Base-by-base conservation (phyloP, 2,113 vertebrate species). In the Istiophorus platypterus region DNA sequence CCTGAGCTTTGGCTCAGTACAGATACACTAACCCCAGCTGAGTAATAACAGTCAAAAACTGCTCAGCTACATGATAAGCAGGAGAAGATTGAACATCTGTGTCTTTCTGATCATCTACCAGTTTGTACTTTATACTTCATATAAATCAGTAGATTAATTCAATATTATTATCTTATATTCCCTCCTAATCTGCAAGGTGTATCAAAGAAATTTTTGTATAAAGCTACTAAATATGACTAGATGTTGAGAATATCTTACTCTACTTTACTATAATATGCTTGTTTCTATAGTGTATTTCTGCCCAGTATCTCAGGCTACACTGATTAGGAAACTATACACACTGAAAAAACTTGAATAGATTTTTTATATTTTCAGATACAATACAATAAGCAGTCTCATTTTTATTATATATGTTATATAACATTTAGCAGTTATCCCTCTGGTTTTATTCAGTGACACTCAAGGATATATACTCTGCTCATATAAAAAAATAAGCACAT, bases 11-110 rank as follows among this genome's bases (percentile, higher is more conserved):
- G 49, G 22, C 49, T 68, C 67, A 29, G 29, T 39, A 57, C 78
- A 78, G 58, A 64, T 69, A 42, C 37, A 65, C 29, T 6, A 27
- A 76, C 65, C 39, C 76, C 47, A 77, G 72, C 73, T 77, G 62
- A 84, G 71, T 27, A 27, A 12, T 39, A 66, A 26, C 59, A 71
- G 26, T n/a, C 17, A 14, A 64, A 77, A 66, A 49, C 77, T 73
- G 62, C 67, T 29, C 39, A 29, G 62, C 47, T 29, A 37, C 67
- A 45, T 45, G 68, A 22, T 27, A 22, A 27, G 59, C 57, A 47
- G 51, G n/a, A 1, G 69, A 15, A 58, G 62, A 56, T 1, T 29
- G n/a, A 69, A 67, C 61, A 72, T 66, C 61, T 72, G 57, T 27
- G 22, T 39, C 47, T 69, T 20, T 76, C 17, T 76, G 59, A 39